These are phyloP conservation scores for Sicus ferrugineus DNA, from an alignment of 2,888 invertebrate genomes.

Conservation along the genomic window DNA sequence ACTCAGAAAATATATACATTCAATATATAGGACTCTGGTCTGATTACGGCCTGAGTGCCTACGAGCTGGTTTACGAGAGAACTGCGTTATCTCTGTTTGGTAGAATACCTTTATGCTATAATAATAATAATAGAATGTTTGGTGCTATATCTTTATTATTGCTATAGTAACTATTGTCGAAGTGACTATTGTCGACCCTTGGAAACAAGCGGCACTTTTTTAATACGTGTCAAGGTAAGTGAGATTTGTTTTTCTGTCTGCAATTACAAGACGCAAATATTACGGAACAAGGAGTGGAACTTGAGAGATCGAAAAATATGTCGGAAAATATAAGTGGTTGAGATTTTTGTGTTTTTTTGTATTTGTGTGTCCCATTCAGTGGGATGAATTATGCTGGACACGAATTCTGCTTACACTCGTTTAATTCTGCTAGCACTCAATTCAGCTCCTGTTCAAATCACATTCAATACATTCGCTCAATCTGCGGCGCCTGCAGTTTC, in stretches of 20 bases:
- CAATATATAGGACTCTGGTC: too few relatives aligned
- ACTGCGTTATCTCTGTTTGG: too few relatives aligned
- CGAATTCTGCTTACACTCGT: conserved; percentile 33
- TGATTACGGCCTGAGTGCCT: too few relatives aligned
- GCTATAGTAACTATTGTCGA: too few relatives aligned
- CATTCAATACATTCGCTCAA: conserved; percentile 38
- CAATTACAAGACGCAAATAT: conserved; percentile 35
- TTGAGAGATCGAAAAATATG: conserved; percentile 46
- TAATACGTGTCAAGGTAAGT: conserved; percentile 36
- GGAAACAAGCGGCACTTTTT: too few relatives aligned
- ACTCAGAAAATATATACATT: too few relatives aligned
- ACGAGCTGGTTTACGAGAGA: too few relatives aligned
- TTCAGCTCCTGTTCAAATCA: conserved; percentile 41
- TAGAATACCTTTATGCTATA: too few relatives aligned
- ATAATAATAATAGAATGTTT: too few relatives aligned
- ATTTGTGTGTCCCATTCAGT: conserved; percentile 16
- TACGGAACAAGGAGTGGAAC: conserved; percentile 40
- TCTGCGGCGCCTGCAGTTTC: background rate
- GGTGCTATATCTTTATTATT: too few relatives aligned
- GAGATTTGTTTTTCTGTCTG: conserved; percentile 36
- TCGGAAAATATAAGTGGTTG: conserved; percentile 37
- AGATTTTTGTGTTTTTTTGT: conserved; percentile 31
- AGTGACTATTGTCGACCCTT: too few relatives aligned
- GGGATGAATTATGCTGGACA: background rate
- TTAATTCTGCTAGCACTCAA: too few relatives aligned